These are phyloP conservation scores for Papilio helenus DNA, from an alignment of 1,140 invertebrate species.

Conservation along the genomic window DNA sequence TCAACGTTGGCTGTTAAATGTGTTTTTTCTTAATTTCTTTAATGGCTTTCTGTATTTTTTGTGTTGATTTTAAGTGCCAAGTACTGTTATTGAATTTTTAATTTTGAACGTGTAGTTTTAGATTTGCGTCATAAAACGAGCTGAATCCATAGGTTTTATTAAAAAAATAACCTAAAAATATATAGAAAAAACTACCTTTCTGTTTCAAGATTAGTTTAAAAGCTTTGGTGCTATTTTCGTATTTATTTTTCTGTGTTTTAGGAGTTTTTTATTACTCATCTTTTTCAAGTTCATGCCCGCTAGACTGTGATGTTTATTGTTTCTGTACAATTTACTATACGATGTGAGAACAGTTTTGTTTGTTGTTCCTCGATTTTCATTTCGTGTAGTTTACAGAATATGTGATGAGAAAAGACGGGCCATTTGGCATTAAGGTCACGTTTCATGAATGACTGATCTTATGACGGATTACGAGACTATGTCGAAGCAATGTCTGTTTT, in stretches of 20 bases:
- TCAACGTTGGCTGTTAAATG: neutral
- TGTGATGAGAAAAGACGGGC: neutral
- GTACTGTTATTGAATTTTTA: neutral
- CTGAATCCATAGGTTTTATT: no score
- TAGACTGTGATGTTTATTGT: neutral
- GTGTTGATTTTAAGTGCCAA: neutral
- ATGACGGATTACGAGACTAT: conserved; percentile 17
- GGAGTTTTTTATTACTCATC: neutral
- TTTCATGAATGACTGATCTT: conserved; percentile 21
- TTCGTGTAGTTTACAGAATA: neutral
- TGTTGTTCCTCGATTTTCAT: neutral
- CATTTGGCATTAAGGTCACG: conserved; percentile 21
- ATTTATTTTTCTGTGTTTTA: neutral
- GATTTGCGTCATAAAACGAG: neutral
- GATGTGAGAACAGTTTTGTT: neutral
- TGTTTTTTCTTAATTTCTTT: neutral
- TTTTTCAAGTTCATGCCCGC: neutral
- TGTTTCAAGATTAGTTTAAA: neutral
- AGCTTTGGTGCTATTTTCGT: neutral
- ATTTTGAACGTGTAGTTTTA: neutral
- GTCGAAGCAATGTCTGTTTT: neutral
- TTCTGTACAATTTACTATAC: neutral
- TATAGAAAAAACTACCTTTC: neutral
- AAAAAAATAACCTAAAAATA: neutral
- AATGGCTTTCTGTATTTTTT: neutral